Evolutionary conservation across 2,888 invertebrate species (phyloP).

Genomic region (Leptinotarsa rubiginosa): DNA sequence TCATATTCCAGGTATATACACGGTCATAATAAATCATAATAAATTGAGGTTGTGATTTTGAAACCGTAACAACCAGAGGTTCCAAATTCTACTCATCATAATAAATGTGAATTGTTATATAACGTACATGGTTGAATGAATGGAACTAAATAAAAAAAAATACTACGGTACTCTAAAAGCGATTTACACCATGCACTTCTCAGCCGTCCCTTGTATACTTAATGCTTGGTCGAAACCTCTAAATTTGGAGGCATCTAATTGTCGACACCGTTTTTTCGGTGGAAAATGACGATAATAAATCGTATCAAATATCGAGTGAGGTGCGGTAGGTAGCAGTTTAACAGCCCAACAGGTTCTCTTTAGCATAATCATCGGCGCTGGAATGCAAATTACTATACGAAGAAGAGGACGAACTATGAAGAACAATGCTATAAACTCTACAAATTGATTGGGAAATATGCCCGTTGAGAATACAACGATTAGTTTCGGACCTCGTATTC

Average conservation of each 20-base stretch:
- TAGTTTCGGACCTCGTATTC: background rate
- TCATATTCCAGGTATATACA: too few species aligned
- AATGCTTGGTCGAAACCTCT: slow-evolving; percentile 15
- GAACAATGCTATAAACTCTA: slow-evolving; percentile 19
- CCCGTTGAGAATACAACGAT: slow-evolving; percentile 5
- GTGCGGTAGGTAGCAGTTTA: slow-evolving; percentile 33
- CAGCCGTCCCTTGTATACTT: slow-evolving; percentile 1
- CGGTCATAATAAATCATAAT: too few species aligned
- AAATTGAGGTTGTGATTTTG: too few species aligned
- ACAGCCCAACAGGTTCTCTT: slow-evolving; percentile 48
- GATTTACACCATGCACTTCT: background rate
- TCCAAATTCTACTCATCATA: too few species aligned
- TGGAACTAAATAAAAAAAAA: too few species aligned
- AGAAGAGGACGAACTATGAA: slow-evolving; percentile 19
- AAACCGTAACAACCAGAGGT: too few species aligned
- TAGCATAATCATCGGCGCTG: slow-evolving; percentile 46
- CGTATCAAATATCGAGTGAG: slow-evolving; percentile 32
- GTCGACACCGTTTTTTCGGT: slow-evolving; percentile 28
- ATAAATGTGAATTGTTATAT: too few species aligned
- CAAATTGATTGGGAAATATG: slow-evolving; percentile 14
- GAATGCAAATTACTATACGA: slow-evolving; percentile 35
- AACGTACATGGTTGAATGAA: too few species aligned
- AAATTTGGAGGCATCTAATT: slow-evolving; percentile 26
- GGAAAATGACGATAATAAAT: slow-evolving; percentile 32
- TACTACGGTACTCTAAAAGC: too few species aligned